Percentiles rank a stretch among this genome's conserved stretches.
phyloP scores from a whole-genome alignment of 2,797 vertebrate species.

The Selene dorsalis region DNA sequence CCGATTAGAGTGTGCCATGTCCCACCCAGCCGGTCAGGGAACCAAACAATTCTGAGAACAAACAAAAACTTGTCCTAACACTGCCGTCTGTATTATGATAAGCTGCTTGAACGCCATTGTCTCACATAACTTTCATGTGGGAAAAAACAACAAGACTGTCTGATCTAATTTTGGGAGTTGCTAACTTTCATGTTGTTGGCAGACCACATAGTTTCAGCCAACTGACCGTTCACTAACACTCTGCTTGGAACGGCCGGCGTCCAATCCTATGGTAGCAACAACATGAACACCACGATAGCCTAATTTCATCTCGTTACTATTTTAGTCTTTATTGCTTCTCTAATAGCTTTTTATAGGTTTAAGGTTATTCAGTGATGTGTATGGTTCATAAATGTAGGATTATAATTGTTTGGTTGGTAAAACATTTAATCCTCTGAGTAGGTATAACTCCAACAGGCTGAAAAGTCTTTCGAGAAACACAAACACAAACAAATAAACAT shows the following conservation, averaged over 20 bases:
- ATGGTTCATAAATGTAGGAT: too few species aligned
- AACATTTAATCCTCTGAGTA: too few species aligned
- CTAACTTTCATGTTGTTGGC: constrained; percentile 57
- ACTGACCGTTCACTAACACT: background rate
- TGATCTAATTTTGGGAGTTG: constrained; percentile 56
- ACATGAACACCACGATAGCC: too few species aligned
- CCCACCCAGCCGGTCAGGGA: constrained; percentile 62
- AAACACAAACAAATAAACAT: too few species aligned
- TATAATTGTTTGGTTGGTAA: too few species aligned
- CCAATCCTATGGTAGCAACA: too few species aligned
- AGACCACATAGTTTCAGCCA: constrained; percentile 29
- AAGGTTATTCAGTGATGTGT: too few species aligned
- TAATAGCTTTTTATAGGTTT: too few species aligned
- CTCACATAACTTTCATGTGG: constrained; percentile 73
- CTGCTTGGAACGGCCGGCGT: background rate
- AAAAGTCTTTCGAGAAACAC: too few species aligned
- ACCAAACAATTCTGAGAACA: constrained; percentile 75
- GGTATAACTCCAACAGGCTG: too few species aligned
- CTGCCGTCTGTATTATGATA: constrained; percentile 70
- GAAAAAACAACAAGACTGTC: constrained; percentile 53
- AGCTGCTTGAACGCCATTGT: constrained; percentile 77
- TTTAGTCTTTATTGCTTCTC: too few species aligned
- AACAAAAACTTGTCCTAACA: constrained; percentile 52
- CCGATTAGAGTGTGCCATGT: constrained; percentile 62
- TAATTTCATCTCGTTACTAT: background rate